Base-by-base conservation (phyloP, 2,113 vertebrate species). In the Pithys albifrons region DNA sequence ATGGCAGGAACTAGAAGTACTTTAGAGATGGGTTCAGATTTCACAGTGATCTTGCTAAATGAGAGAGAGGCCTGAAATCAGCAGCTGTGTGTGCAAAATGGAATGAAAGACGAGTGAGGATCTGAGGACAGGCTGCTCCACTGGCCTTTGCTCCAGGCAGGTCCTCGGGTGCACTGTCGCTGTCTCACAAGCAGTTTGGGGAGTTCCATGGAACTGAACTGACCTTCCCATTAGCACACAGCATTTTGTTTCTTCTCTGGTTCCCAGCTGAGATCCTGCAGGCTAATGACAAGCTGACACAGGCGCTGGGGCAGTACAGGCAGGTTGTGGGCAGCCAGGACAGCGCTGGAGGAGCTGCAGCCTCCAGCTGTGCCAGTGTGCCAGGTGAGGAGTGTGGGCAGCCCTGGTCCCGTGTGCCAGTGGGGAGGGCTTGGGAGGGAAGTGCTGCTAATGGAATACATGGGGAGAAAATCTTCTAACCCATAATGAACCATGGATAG, bases 241-340 rank as follows among this genome's bases (percentile, higher is more conserved):
- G 4, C 9, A 0, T 35, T 55, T 33, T 29, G 31, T n/a, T 27
- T 88, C 28, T 85, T 43, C 49, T 87, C 54, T 86, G 7, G 1
- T 62, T 88, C 67, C 25, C 89, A 98, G 98, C 97, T 4, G 98
- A 98, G 89, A 97, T 99, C 75, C 98, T 99, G 75, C 98, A 98
- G 49, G 98, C 98, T 58, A 99, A 97, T 2, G 99, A 99, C 48
- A 95, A 98, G 37, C 98, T 99, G 31, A 97, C 97, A 0, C 89
- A 91, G 10, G 97, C 35, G 0, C 97, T 99, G 2, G 97, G 96
- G 7, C 91, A 95, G n/a, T 99, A 98, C 95, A 98, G 98, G 95
- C 95, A 98, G 33, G 64, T 55, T 20, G 85, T 97, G 76, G 95
- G 95, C 62, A 65, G 94, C 61, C 91, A 74, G 4, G 94, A 55